Percentiles rank a stretch among this genome's conserved stretches.
Evolutionary conservation across 30 jellyfish, hydroid and myxozoan species (phyloP).

Genomic region (Mastigias papua): DNA sequence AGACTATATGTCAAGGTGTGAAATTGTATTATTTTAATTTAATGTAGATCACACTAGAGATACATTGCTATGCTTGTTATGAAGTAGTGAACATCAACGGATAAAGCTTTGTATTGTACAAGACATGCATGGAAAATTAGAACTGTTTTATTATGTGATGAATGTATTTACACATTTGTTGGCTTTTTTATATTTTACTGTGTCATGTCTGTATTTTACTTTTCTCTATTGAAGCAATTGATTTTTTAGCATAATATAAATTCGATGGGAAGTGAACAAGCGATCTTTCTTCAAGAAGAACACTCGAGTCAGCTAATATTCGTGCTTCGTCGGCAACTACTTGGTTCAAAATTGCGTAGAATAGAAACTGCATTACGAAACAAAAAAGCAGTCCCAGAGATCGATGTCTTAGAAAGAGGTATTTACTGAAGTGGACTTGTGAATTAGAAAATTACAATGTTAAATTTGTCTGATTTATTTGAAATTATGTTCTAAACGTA

Average conservation of each 20-base stretch:
- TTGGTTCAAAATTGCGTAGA: slow-evolving; percentile 77
- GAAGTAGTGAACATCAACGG: too few relatives aligned
- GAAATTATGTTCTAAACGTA: neutral
- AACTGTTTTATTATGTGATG: too few relatives aligned
- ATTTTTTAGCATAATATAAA: slow-evolving; percentile 89
- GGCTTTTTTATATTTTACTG: too few relatives aligned
- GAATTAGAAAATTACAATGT: too few relatives aligned
- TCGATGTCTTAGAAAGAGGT: slow-evolving; percentile 85
- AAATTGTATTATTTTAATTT: neutral
- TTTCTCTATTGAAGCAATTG: too few relatives aligned
- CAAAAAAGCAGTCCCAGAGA: slow-evolving; percentile 56
- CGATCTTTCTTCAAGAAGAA: slow-evolving; percentile 93
- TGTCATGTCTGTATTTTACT: too few relatives aligned
- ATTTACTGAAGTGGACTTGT: neutral
- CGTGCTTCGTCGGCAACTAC: slow-evolving; percentile 88
- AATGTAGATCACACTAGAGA: too few relatives aligned
- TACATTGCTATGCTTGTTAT: too few relatives aligned
- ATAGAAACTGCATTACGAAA: slow-evolving; percentile 76
- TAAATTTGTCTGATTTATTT: too few relatives aligned
- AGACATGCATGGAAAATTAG: too few relatives aligned
- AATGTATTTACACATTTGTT: too few relatives aligned
- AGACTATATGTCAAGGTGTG: slow-evolving; percentile 86
- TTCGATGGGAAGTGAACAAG: slow-evolving; percentile 74
- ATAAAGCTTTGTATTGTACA: too few relatives aligned
- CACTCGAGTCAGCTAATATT: slow-evolving; percentile 91